Conservation (phyloP, 1,140 invertebrate species). For the Heliconius nattereri region DNA sequence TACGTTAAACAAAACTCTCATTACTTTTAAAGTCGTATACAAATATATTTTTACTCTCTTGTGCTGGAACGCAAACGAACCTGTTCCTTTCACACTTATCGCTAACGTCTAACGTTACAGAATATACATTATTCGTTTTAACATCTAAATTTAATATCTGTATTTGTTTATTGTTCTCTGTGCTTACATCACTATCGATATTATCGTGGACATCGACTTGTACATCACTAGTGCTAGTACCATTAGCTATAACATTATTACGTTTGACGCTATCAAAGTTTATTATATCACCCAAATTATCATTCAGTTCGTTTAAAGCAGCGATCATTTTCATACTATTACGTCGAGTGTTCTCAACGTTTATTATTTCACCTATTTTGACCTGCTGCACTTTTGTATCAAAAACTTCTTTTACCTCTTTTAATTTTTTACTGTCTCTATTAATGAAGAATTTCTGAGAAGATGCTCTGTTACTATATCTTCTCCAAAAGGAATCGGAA, state of each 20-base stretch:
- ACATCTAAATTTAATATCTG: conserved; percentile 78
- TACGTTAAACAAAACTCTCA: conserved; percentile 72
- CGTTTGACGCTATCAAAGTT: conserved; percentile 42
- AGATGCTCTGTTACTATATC: conserved; percentile 76
- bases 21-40: conserved; percentile 79
- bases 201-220: conserved; percentile 61
- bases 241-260: conserved; percentile 39
- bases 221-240: conserved; percentile 46
- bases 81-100: conserved; percentile 64
- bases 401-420: conserved; percentile 59
- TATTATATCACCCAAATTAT: conserved; percentile 53
- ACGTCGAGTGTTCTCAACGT: conserved; percentile 74
- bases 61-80: conserved; percentile 68
- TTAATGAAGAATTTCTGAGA: conserved; percentile 72
- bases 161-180: conserved; percentile 74
- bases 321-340: conserved; percentile 79
- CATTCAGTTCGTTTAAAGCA: conserved; percentile 68
- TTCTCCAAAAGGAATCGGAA: conserved; percentile 78
- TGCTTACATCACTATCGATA: conserved; percentile 40
- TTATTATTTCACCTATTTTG: conserved; percentile 77
- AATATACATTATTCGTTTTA: conserved; percentile 76
- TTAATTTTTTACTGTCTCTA: conserved; percentile 67
- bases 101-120: conserved; percentile 72
- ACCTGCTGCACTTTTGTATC: conserved; percentile 61
- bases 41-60: conserved; percentile 74